phyloP scores from a whole-genome alignment of 2,113 vertebrate genomes.

The Plecotus auritus region DNA sequence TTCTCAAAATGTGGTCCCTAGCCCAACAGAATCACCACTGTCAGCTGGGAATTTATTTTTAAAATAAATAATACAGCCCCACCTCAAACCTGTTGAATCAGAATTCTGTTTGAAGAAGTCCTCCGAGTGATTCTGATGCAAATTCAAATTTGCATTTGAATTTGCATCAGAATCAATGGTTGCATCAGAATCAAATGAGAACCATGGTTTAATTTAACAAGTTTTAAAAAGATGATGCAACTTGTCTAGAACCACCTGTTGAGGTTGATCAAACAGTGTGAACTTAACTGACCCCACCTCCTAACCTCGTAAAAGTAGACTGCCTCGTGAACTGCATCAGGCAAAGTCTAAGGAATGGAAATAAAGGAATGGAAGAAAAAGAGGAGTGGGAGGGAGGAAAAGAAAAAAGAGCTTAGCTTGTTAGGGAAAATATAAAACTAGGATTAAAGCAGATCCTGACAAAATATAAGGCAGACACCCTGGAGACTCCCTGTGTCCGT shows the following conservation, averaged over 20 bases:
- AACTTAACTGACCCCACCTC: neutral
- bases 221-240: neutral
- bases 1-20: neutral
- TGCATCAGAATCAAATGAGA: too few relatives aligned
- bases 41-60: neutral
- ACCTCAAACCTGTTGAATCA: neutral
- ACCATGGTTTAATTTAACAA: too few relatives aligned
- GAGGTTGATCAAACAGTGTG: neutral
- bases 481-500: rapidly evolving
- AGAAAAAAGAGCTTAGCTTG: neutral
- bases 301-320: neutral
- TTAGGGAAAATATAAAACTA: neutral
- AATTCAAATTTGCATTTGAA: too few relatives aligned
- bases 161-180: too few relatives aligned
- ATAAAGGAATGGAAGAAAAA: neutral
- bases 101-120: neutral
- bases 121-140: neutral
- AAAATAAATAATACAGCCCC: neutral
- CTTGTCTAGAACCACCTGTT: neutral
- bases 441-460: neutral
- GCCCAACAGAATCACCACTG: neutral
- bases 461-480: neutral
- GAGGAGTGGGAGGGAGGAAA: rapidly evolving
- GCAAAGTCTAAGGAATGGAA: neutral
- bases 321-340: neutral